Percentiles rank a stretch among this genome's conserved stretches.
phyloP scores from a whole-genome alignment of 2,113 vertebrate species.

The Tichodroma muraria region DNA sequence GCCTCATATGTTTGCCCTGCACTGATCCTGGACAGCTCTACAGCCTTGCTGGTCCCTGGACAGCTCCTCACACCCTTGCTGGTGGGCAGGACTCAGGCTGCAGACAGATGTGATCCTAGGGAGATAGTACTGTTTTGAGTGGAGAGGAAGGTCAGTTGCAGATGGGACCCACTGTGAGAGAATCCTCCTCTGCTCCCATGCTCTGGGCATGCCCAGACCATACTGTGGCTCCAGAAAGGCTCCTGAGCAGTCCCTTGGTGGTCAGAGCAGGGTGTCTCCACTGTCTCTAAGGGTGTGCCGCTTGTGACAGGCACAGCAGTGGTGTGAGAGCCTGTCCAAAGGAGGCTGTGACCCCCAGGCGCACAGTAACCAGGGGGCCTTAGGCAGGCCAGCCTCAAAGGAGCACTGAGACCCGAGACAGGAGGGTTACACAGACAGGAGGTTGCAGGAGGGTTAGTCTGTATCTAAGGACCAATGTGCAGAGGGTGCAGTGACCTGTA shows the following conservation, averaged over 20 bases:
- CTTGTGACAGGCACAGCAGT: not conserved
- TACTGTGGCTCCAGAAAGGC: not conserved
- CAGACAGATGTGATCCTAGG: not conserved
- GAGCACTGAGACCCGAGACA: not conserved
- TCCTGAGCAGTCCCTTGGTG: not conserved
- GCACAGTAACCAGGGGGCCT: not conserved
- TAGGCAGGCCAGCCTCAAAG: not conserved
- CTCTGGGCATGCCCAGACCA: not conserved
- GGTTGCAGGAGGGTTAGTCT: no score
- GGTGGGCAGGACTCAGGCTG: not conserved
- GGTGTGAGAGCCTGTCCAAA: not conserved
- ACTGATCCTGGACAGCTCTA: not conserved
- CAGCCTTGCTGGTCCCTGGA: no score
- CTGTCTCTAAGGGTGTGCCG: rapidly evolving
- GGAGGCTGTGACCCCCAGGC: not conserved
- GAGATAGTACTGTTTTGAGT: not conserved
- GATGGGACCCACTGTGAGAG: not conserved
- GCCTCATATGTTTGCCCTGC: not conserved
- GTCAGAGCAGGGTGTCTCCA: not conserved
- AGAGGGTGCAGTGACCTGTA: not conserved
- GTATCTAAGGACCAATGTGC: not conserved
- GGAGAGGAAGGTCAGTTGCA: not conserved
- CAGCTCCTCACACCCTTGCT: not conserved
- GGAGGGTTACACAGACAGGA: not conserved
- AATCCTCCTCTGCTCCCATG: not conserved